phyloP scores from a whole-genome alignment of 2,113 vertebrate species.

The Nanorana parkeri region DNA sequence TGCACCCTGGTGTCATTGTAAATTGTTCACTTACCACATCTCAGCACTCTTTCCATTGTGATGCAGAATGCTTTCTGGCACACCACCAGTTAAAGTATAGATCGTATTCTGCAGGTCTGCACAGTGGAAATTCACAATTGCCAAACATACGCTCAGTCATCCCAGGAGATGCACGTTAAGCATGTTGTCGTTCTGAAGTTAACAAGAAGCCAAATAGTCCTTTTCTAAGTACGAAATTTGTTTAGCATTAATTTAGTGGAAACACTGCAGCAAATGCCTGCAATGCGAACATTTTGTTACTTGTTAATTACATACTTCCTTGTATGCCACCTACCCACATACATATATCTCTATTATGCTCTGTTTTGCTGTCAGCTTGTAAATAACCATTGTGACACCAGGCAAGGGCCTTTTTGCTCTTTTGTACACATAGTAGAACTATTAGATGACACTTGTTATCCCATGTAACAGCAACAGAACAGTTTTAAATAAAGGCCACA shows the following conservation, averaged over 20 bases:
- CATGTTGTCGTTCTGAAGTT: slow-evolving; percentile 6
- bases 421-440: slow-evolving; percentile 12
- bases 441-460: neutral
- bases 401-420: slow-evolving; percentile 21
- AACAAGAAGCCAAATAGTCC: slow-evolving; percentile 9
- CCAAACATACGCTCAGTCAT: slow-evolving; percentile 10
- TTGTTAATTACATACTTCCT: slow-evolving; percentile 26
- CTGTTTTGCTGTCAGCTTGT: slow-evolving; percentile 28
- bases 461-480: neutral
- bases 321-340: slow-evolving; percentile 26
- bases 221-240: slow-evolving; percentile 15
- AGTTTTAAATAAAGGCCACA: neutral
- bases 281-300: slow-evolving; percentile 27
- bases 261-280: slow-evolving; percentile 42
- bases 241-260: slow-evolving; percentile 19
- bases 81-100: slow-evolving; percentile 8
- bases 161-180: slow-evolving; percentile 27
- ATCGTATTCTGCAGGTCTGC: neutral
- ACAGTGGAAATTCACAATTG: slow-evolving; percentile 15
- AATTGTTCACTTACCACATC: slow-evolving; percentile 11
- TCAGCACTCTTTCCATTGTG: neutral
- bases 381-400: slow-evolving; percentile 30
- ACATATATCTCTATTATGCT: slow-evolving; percentile 32
- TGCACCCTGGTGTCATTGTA: neutral
- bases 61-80: neutral